phyloP scores from a whole-genome alignment of 2,113 vertebrate species.

The Passerina amoena region DNA sequence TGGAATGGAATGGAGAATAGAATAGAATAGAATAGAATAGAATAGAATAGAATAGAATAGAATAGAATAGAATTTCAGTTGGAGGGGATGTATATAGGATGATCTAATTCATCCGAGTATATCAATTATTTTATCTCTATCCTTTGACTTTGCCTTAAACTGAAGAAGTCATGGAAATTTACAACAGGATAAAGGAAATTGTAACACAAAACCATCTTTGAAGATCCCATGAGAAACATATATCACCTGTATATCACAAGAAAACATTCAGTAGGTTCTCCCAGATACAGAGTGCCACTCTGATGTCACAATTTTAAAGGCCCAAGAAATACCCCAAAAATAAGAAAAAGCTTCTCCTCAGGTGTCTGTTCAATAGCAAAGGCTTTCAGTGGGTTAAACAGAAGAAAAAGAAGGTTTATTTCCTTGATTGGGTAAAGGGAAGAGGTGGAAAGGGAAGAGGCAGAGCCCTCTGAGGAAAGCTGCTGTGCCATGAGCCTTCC shows the following conservation, averaged over 20 bases:
- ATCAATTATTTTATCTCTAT: not conserved
- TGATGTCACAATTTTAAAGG: not conserved
- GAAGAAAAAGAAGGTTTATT: not conserved
- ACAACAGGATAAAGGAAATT: not conserved
- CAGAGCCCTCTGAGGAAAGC: not conserved
- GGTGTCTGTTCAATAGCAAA: not conserved
- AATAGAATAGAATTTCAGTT: not conserved
- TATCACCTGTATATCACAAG: fast-evolving
- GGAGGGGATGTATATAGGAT: fast-evolving
- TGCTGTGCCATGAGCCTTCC: not conserved
- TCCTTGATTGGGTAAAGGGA: not conserved
- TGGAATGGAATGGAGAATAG: not conserved
- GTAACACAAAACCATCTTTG: not conserved
- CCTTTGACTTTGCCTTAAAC: not conserved
- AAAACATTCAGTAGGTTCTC: not conserved
- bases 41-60: not conserved
- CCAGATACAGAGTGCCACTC: not conserved
- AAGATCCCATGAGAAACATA: not conserved
- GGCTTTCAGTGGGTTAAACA: not conserved
- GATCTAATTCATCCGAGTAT: too few relatives aligned
- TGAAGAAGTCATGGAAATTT: not conserved
- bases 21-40: not conserved
- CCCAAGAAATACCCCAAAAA: not conserved
- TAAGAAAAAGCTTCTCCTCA: not conserved
- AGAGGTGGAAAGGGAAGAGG: not conserved